Percentiles rank a stretch among this genome's conserved stretches.
Evolutionary conservation across 2,797 vertebrate species (phyloP).

Genomic region (Buceros bicornis): DNA sequence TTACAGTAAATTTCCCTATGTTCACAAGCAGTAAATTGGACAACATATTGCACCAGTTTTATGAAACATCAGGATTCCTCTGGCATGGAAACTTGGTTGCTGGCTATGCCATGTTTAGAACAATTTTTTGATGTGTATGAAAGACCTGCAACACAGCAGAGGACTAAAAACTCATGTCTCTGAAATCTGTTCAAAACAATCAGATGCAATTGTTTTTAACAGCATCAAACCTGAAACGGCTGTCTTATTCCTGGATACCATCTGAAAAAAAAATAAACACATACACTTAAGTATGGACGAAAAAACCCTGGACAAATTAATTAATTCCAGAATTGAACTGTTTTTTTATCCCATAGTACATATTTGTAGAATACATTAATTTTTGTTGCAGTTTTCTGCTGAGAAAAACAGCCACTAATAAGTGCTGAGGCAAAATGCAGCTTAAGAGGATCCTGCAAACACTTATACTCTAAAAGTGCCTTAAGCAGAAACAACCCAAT

Average conservation of each 20-base stretch:
- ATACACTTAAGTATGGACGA: background rate
- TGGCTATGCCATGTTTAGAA: background rate
- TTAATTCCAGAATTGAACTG: background rate
- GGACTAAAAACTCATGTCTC: background rate
- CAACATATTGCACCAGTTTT: background rate
- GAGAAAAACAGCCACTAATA: background rate
- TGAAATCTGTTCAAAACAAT: background rate
- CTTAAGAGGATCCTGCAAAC: slow-evolving; percentile 34
- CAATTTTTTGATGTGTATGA: background rate
- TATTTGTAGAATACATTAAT: background rate
- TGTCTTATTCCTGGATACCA: background rate
- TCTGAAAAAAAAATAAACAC: background rate
- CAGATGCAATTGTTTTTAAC: background rate
- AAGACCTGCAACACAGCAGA: background rate
- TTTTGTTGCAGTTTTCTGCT: background rate
- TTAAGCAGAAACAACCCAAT: slow-evolving; percentile 58
- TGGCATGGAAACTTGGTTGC: background rate
- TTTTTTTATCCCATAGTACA: background rate
- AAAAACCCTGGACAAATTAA: background rate
- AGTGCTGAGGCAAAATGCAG: slow-evolving; percentile 12
- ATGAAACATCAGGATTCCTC: background rate
- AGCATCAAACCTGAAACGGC: background rate
- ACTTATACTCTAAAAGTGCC: slow-evolving; percentile 44
- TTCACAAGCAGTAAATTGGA: background rate
- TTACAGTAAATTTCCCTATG: background rate